Evolutionary conservation across 1,140 invertebrate genomes (phyloP).

Genomic region (Kradibia gibbosae): DNA sequence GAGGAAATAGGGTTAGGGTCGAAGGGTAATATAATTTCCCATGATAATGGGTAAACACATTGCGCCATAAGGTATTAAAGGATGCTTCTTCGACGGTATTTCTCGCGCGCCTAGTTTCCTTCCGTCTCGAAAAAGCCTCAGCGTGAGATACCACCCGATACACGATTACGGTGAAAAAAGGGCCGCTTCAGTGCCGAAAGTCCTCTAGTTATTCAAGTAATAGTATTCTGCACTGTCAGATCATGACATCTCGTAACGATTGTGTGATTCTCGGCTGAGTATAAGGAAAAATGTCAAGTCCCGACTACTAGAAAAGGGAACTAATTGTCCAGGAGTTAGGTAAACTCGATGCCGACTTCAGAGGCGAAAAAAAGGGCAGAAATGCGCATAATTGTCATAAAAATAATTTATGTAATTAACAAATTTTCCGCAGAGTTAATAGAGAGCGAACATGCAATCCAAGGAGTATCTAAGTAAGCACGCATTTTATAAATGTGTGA

Average conservation of each 20-base stretch:
- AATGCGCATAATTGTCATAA: background rate
- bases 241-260: constrained; percentile 35
- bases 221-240: constrained; percentile 18
- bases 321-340: too few relatives aligned
- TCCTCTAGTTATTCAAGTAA: constrained; percentile 29
- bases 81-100: background rate
- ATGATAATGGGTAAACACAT: background rate
- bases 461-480: background rate
- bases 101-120: background rate
- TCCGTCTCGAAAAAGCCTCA: background rate
- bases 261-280: background rate
- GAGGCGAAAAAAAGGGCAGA: background rate
- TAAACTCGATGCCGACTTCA: too few relatives aligned
- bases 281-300: constrained; percentile 19
- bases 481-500: background rate
- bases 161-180: background rate
- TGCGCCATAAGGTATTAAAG: background rate
- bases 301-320: background rate
- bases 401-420: constrained; percentile 21
- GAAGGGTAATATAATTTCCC: background rate
- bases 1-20: background rate
- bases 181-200: background rate
- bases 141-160: background rate
- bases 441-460: background rate
- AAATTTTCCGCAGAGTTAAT: constrained; percentile 26